Base-by-base conservation (phyloP, 1,140 invertebrate species). In the Drosophila grimshawi region DNA sequence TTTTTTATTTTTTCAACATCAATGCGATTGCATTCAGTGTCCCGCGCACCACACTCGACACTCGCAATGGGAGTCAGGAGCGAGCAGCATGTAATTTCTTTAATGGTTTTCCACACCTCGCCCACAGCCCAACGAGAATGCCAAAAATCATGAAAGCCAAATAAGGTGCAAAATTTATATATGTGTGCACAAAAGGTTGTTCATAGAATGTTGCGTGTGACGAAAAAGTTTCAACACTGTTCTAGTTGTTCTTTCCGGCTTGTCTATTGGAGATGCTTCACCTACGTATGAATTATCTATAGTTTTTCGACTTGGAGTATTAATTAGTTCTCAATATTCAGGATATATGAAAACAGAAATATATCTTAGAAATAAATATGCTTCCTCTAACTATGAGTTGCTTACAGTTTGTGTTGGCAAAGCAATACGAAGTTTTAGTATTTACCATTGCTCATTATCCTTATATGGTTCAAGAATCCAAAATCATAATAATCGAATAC, bases 51-150 rank as follows among this genome's bases (percentile, higher is more conserved):
- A 37, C 63, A 49, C 66, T 49, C 56, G 30, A 56, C 63, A 69
- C 78, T 43, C 72, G 37, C 68, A 37, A 52, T 46, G 29, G 43
- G 7, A 51, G 32, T 19, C 55, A 53, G 32, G 0, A 70, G 53
- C 53, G 10, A 78, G 46, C 73, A 88, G 55, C 72, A 88, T 89
- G 83, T 88, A 88, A 88, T 88, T 88, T 88, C 85, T 88, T 88
- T 88, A 88, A 88, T 88, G 83, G 85, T 88, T 88, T 88, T 88
- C 57, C 69, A 66, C 57, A 27, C 82, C 65, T 52, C 60, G 46
- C 62, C 64, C 67, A 49, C 37, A 33, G 5, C 37, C 5, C 39
- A 7, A 51, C 65, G 61, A 70, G 30, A 7, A 43, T 62, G 64
- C 43, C 48, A 69, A 82, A 74, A 72, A 76, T 69, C 77, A 76